Base-by-base conservation (phyloP, 2,888 invertebrate species). In the Trachelus tabidus region DNA sequence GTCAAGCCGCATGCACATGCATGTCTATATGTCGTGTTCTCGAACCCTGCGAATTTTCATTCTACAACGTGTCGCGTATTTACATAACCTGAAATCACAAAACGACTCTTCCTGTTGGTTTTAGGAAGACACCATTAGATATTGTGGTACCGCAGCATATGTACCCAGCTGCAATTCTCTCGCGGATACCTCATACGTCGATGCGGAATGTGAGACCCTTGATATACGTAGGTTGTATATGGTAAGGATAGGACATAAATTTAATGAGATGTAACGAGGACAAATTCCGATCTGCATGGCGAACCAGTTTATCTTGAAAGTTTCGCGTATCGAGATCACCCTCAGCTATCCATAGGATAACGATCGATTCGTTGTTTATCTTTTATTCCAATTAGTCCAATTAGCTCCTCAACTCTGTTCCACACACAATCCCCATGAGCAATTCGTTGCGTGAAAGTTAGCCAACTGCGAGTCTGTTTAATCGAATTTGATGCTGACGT, bases 231-330 rank as follows among this genome's bases (percentile, higher is more conserved):
- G 23, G 23, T 56, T 56, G 23, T 40, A 73, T 34, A 71, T 76
- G 76, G 40, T 31, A 15, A 75, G 68, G 80, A 76, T 34, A 77
- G 69, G 31, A 75, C 81, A 78, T 78, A 30, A 81, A 82, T 80
- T 82, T 89, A 90, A 89, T 89, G 85, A 85, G 85, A 89, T 87
- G 89, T 86, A 90, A 87, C 87, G 88, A 80, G 90, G 86, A 88
- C 89, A 87, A 89, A 90, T 89, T 89, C 90, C 87, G 79, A 84
- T 83, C 84, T 76, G 78, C 80, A 82, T 76, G 35, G 69, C 69
- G 73, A 79, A 85, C 86, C 85, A 84, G 86, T 88, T 89, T 85
- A 84, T 87, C 85, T 85, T 83, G 87, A 88, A 89, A 88, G 86
- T 87, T 86, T 83, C 76, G 80, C 79, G 79, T 85, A 87, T 85